These are phyloP conservation scores for Hippocampus guttulatus DNA, from an alignment of 2,113 vertebrate genomes.

Conservation along the genomic window DNA sequence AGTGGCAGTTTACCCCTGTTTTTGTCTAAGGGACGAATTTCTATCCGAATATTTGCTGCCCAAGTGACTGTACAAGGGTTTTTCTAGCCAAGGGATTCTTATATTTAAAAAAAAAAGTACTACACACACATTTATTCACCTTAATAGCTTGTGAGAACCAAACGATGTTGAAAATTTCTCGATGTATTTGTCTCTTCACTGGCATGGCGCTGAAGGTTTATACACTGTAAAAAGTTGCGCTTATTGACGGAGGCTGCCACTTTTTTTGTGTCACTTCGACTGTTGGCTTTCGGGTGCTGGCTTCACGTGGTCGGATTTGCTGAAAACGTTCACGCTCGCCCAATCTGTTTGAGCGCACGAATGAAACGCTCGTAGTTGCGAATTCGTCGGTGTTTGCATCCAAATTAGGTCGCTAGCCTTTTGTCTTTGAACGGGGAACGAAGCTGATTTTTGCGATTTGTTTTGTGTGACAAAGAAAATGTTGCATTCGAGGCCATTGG, in stretches of 20 bases:
- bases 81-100: slow-evolving; percentile 50
- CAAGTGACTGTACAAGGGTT: slow-evolving; percentile 23
- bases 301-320: slow-evolving; percentile 39
- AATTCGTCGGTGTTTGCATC: slow-evolving; percentile 37
- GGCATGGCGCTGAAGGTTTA: slow-evolving; percentile 58
- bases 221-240: slow-evolving; percentile 61
- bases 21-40: slow-evolving; percentile 68
- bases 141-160: slow-evolving; percentile 36
- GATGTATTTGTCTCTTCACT: slow-evolving; percentile 66
- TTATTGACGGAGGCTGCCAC: slow-evolving; percentile 31
- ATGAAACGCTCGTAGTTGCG: slow-evolving; percentile 36
- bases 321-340: slow-evolving; percentile 35
- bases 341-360: slow-evolving; percentile 28
- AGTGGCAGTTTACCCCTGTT: slow-evolving; percentile 68
- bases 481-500: not conserved
- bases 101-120: slow-evolving; percentile 52
- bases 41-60: slow-evolving; percentile 49
- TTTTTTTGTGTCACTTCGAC: slow-evolving; percentile 46
- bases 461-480: slow-evolving; percentile 6
- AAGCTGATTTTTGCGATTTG: slow-evolving; percentile 24
- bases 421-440: slow-evolving; percentile 17
- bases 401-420: slow-evolving; percentile 17
- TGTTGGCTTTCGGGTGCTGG: slow-evolving; percentile 11
- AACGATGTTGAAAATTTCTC: slow-evolving; percentile 53
- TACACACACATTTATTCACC: slow-evolving; percentile 21